A percentile compares a stretch with the other conserved stretches of the same genome.
Evolutionary conservation across 2,113 vertebrate genomes (phyloP).

Genomic region (Syrrhaptes paradoxus): DNA sequence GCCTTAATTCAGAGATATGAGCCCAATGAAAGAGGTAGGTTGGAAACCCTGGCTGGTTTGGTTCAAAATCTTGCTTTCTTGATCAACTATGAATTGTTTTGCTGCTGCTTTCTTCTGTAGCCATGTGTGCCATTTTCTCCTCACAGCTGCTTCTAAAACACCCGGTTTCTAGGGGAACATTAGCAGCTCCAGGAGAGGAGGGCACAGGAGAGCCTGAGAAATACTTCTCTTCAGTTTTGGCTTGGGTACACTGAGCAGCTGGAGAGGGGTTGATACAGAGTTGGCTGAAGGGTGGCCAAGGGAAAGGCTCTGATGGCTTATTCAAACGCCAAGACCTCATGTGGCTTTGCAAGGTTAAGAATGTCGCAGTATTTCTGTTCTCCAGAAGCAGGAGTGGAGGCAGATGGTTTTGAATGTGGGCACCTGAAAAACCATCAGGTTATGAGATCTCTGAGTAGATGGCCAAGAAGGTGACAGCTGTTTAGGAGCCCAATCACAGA

Average conservation of each 20-base stretch:
- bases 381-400: not conserved
- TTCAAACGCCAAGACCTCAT: not conserved
- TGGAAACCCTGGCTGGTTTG: not conserved
- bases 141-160: not conserved
- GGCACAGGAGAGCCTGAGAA: not conserved
- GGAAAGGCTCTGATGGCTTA: not conserved
- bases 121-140: not conserved
- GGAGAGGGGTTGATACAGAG: not conserved
- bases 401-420: not conserved
- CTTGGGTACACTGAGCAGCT: not conserved
- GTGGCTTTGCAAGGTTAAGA: not conserved
- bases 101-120: not conserved
- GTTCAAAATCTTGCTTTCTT: not conserved
- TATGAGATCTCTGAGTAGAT: not conserved
- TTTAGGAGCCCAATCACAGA: not conserved
- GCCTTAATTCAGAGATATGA: slow-evolving; percentile 90
- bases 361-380: not conserved
- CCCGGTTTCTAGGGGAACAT: not conserved
- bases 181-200: not conserved
- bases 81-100: not conserved
- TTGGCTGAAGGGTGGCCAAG: not conserved
- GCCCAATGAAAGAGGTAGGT: slow-evolving; percentile 82
- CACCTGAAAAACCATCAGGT: not conserved
- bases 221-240: not conserved
- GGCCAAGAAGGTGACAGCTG: not conserved